phyloP scores from a whole-genome alignment of 2,113 vertebrate genomes.

The Gila orcuttii region DNA sequence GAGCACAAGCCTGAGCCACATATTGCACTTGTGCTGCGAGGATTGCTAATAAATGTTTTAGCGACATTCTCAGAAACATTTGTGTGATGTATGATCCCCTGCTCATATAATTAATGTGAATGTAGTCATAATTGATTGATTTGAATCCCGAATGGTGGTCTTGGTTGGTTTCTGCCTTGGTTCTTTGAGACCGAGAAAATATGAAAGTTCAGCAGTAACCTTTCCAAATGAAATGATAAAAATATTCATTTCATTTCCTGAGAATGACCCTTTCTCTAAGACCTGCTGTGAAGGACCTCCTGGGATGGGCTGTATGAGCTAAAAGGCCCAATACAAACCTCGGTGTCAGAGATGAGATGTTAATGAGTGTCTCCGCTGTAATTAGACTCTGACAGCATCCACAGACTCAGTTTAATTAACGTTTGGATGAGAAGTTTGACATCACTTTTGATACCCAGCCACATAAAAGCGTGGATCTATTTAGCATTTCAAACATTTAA shows the following conservation, averaged over 20 bases:
- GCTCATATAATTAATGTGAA: neutral
- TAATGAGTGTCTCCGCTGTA: constrained; percentile 51
- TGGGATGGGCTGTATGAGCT: constrained; percentile 9
- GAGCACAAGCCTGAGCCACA: constrained; percentile 2
- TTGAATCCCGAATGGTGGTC: neutral
- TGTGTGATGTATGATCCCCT: neutral
- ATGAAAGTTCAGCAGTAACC: neutral
- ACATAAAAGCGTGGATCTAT: neutral
- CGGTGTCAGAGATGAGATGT: constrained; percentile 36
- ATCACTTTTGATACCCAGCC: constrained; percentile 22
- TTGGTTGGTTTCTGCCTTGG: neutral
- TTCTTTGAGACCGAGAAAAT: neutral
- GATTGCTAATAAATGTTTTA: constrained; percentile 6
- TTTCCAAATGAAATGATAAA: constrained; percentile 7
- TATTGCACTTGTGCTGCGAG: neutral
- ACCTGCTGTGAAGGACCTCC: constrained; percentile 1
- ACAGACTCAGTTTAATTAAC: constrained; percentile 42
- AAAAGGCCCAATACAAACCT: constrained; percentile 34
- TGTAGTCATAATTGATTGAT: neutral
- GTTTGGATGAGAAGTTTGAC: constrained; percentile 39
- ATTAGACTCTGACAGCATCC: constrained; percentile 46
- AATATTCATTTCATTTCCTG: neutral
- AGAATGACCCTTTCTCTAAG: neutral
- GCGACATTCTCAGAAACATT: neutral
- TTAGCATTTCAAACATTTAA: neutral